Conservation (phyloP, 2,888 invertebrate species). For the Syritta pipiens region DNA sequence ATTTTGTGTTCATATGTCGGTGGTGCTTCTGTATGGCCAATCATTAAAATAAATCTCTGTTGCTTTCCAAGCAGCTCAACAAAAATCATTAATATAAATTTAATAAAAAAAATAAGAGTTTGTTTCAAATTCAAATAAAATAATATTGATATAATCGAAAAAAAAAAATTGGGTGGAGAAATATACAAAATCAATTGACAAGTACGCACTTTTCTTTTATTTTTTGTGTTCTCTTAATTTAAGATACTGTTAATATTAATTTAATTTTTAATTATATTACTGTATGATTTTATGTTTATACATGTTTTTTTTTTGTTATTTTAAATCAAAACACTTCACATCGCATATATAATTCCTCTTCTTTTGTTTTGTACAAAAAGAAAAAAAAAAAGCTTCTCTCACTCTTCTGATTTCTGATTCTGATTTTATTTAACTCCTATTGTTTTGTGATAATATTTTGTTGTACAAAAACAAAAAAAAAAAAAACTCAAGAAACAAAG, state of each 20-base stretch:
- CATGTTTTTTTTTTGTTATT: slow-evolving; percentile 21
- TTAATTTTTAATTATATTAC: slow-evolving; percentile 54
- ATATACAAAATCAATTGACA: slow-evolving; percentile 71
- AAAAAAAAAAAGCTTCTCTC: slow-evolving; percentile 42
- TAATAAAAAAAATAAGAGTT: slow-evolving; percentile 5
- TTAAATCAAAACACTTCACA: slow-evolving; percentile 25
- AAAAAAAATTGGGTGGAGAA: slow-evolving; percentile 79
- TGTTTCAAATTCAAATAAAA: slow-evolving; percentile 11
- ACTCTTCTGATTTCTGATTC: slow-evolving; percentile 6
- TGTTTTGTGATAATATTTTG: slow-evolving; percentile 4
- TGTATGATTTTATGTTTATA: slow-evolving; percentile 60
- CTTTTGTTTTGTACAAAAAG: slow-evolving; percentile 49
- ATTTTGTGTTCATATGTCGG: slow-evolving; percentile 73
- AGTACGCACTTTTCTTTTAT: slow-evolving; percentile 51
- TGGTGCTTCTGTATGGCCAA: slow-evolving; percentile 65
- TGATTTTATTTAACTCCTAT: background rate
- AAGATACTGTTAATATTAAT: slow-evolving; percentile 59
- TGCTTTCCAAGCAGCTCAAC: slow-evolving; percentile 14
- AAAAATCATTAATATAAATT: slow-evolving; percentile 8
- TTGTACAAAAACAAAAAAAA: too few species aligned
- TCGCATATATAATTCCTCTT: background rate
- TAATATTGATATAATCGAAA: slow-evolving; percentile 13
- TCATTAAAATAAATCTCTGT: slow-evolving; percentile 35
- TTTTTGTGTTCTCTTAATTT: slow-evolving; percentile 57
- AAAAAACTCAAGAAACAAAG: slow-evolving; percentile 13